Percentiles rank a stretch among this genome's conserved stretches.
Conservation (phyloP, 1,140 invertebrate genomes). For the Holotrichia oblita region DNA sequence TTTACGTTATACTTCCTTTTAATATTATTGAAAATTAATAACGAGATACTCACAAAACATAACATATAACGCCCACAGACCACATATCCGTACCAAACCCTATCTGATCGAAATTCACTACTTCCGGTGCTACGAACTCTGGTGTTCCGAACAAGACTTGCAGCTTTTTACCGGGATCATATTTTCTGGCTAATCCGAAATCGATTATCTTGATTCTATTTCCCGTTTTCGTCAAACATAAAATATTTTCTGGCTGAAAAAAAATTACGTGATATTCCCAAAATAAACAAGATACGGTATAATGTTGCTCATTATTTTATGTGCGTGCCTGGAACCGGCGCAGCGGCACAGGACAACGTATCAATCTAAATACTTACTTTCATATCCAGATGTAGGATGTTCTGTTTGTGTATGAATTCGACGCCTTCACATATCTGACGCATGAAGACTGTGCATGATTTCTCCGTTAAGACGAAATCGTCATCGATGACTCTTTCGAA, state of each 20-base stretch:
- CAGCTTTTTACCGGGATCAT: slow-evolving; percentile 90
- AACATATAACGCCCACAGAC: slow-evolving; percentile 97
- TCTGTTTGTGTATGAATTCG: slow-evolving; percentile 94
- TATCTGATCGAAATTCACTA: slow-evolving; percentile 97
- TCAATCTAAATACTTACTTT: slow-evolving; percentile 72
- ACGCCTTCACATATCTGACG: slow-evolving; percentile 97
- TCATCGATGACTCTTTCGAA: slow-evolving; percentile 99
- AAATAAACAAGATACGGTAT: slow-evolving; percentile 24
- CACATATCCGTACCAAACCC: slow-evolving; percentile 97
- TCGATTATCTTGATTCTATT: slow-evolving; percentile 99
- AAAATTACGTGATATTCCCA: slow-evolving; percentile 43
- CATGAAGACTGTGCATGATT: slow-evolving; percentile 94
- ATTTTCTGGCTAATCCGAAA: slow-evolving; percentile 93
- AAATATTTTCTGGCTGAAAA: slow-evolving; percentile 93
- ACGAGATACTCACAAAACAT: slow-evolving; percentile 89
- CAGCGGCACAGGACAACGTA: too few species aligned
- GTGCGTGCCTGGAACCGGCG: too few species aligned
- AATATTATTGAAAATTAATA: too few species aligned
- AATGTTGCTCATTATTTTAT: neutral
- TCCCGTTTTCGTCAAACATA: slow-evolving; percentile 93
- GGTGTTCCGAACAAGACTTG: slow-evolving; percentile 96
- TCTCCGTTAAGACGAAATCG: slow-evolving; percentile 95
- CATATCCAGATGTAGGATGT: slow-evolving; percentile 95
- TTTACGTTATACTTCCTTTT: too few species aligned
- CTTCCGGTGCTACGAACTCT: slow-evolving; percentile 98